Evolutionary conservation across 1,140 invertebrate genomes (phyloP).

Genomic region (Orius laevigatus): DNA sequence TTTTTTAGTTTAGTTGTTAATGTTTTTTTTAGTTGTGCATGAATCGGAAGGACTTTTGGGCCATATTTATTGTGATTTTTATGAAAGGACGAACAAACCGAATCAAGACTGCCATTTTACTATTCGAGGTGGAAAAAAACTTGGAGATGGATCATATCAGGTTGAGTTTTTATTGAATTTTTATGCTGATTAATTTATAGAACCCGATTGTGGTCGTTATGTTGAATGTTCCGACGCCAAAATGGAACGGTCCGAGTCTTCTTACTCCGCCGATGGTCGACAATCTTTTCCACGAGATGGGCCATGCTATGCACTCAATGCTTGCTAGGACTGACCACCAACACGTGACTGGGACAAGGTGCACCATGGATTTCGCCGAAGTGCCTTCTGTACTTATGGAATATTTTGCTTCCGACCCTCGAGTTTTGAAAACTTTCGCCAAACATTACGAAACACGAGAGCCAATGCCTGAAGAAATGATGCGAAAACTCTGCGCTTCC

Average conservation of each 20-base stretch:
- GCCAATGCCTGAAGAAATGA: constrained; percentile 57
- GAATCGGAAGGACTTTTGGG: constrained; percentile 65
- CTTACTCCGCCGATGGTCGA: constrained; percentile 73
- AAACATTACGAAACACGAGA: constrained; percentile 81
- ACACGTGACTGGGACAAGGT: constrained; percentile 92
- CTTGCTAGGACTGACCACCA: constrained; percentile 86
- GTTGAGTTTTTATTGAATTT: no score
- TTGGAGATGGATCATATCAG: constrained; percentile 72
- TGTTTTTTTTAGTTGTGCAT: constrained; percentile 40
- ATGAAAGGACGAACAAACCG: constrained; percentile 71
- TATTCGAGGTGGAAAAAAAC: constrained; percentile 75
- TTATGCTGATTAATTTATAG: constrained; percentile 29
- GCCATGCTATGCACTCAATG: constrained; percentile 99
- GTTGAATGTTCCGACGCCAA: constrained; percentile 63
- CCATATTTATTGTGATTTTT: constrained; percentile 96
- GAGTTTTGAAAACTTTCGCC: constrained; percentile 73
- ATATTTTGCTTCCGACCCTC: constrained; percentile 82
- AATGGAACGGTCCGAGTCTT: constrained; percentile 59
- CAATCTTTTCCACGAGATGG: constrained; percentile 98
- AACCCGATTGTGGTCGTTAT: constrained; percentile 88
- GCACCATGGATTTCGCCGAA: constrained; percentile 95
- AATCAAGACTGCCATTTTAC: constrained; percentile 98
- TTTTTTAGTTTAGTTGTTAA: background rate
- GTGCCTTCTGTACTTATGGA: constrained; percentile 97
- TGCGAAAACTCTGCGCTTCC: constrained; percentile 60